Evolutionary conservation across 2,888 invertebrate genomes (phyloP).

Genomic region (Latrodectus hesperus): DNA sequence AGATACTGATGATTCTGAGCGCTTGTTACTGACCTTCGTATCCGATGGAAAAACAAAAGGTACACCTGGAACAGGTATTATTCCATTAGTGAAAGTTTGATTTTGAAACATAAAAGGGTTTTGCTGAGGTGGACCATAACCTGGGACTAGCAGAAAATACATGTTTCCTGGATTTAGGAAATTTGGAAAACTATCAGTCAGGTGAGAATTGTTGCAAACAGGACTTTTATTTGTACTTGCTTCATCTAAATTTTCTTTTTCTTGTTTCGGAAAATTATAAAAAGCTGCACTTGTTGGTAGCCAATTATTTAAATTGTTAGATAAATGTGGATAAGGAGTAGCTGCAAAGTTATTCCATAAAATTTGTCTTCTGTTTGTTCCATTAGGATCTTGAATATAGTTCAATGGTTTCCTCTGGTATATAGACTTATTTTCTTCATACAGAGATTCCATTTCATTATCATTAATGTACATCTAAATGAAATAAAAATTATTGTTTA

Average conservation of each 20-base stretch:
- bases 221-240: not conserved
- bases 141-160: conserved; percentile 22
- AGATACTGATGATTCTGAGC: too few species aligned
- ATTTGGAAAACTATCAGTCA: not conserved
- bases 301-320: not conserved
- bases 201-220: not conserved
- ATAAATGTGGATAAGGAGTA: not conserved
- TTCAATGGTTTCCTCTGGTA: not conserved
- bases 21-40: not conserved
- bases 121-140: not conserved
- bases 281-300: not conserved
- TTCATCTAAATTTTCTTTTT: not conserved
- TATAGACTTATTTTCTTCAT: not conserved
- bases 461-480: too few species aligned
- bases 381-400: not conserved
- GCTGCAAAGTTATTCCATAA: conserved; percentile 17
- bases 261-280: conserved; percentile 7
- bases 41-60: not conserved
- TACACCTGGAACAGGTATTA: conserved; percentile 5
- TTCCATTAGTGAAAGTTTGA: not conserved
- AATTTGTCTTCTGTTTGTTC: not conserved
- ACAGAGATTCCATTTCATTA: too few species aligned
- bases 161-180: not conserved
- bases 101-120: conserved; percentile 7
- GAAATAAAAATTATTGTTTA: too few species aligned